Evolutionary conservation across 2,113 vertebrate genomes (phyloP).

Genomic region (Poeciliopsis turrubarensis): DNA sequence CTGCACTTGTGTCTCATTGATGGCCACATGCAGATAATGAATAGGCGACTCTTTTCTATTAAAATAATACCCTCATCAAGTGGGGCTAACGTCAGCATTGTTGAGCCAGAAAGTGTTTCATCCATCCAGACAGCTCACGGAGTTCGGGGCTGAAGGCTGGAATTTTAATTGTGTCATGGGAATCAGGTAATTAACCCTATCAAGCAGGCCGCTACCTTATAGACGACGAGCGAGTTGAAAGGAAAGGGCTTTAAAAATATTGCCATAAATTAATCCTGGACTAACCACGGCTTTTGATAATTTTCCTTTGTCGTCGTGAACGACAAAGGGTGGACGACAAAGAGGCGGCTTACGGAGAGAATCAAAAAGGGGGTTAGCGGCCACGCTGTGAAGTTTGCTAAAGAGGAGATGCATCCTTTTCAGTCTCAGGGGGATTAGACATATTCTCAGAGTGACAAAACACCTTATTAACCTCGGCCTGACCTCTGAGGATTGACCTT

Average conservation of each 20-base stretch:
- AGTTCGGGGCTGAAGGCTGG: conserved; percentile 61
- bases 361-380: conserved; percentile 26
- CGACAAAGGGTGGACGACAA: conserved; percentile 63
- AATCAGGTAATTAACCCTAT: conserved; percentile 57
- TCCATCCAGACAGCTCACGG: conserved; percentile 53
- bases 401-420: conserved; percentile 68
- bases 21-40: conserved; percentile 70
- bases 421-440: conserved; percentile 78
- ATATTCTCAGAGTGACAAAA: conserved; percentile 77
- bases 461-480: conserved; percentile 73
- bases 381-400: conserved; percentile 55
- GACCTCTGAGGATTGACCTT: conserved; percentile 76
- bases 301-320: conserved; percentile 49
- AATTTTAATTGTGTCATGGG: conserved; percentile 77
- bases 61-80: conserved; percentile 80
- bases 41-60: conserved; percentile 76
- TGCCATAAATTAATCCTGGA: conserved; percentile 63
- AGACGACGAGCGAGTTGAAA: conserved; percentile 38
- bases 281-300: conserved; percentile 60
- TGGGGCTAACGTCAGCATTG: conserved; percentile 62
- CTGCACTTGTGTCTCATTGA: conserved; percentile 70
- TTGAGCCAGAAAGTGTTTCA: conserved; percentile 39
- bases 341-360: conserved; percentile 35
- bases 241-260: conserved; percentile 61
- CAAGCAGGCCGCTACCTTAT: conserved; percentile 47